phyloP scores from a whole-genome alignment of 2,888 invertebrate genomes.

The Oligia latruncula region DNA sequence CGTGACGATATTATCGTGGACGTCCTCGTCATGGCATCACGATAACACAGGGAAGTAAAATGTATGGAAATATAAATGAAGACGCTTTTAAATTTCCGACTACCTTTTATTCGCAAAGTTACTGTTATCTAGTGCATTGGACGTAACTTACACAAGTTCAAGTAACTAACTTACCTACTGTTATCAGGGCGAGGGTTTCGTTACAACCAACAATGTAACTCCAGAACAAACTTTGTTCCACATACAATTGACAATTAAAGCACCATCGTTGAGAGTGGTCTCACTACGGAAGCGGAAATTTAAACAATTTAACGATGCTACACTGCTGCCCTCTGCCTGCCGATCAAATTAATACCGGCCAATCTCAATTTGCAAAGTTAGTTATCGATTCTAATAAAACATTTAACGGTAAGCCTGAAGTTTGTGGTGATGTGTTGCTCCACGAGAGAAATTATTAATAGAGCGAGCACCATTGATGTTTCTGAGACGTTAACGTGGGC shows the following conservation, averaged over 20 bases:
- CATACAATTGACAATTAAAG: conserved; percentile 67
- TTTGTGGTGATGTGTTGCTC: conserved; percentile 25
- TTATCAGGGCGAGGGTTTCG: conserved; percentile 26
- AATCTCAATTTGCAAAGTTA: conserved; percentile 54
- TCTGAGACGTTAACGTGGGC: conserved; percentile 35
- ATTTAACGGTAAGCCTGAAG: conserved; percentile 17
- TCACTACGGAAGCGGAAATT: conserved; percentile 60
- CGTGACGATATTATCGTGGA: not conserved
- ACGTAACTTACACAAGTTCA: conserved; percentile 7
- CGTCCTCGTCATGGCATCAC: not conserved
- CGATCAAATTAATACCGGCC: conserved; percentile 47
- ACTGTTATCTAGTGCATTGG: not conserved
- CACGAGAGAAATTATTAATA: conserved; percentile 25
- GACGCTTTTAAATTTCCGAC: not conserved
- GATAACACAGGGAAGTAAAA: not conserved
- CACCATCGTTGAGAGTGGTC: conserved; percentile 49
- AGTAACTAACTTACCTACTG: conserved; percentile 14
- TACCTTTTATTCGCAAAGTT: conserved; percentile 18
- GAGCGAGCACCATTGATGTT: conserved; percentile 25
- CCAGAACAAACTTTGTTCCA: conserved; percentile 49
- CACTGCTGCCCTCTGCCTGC: conserved; percentile 22
- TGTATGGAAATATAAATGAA: not conserved
- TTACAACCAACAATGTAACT: conserved; percentile 18
- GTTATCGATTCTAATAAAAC: conserved; percentile 53
- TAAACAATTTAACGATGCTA: conserved; percentile 66